Evolutionary conservation across 2,888 invertebrate species (phyloP), one percentile per base, ranked within the genome.

Genomic region (Scaptomyza reducta): DNA sequence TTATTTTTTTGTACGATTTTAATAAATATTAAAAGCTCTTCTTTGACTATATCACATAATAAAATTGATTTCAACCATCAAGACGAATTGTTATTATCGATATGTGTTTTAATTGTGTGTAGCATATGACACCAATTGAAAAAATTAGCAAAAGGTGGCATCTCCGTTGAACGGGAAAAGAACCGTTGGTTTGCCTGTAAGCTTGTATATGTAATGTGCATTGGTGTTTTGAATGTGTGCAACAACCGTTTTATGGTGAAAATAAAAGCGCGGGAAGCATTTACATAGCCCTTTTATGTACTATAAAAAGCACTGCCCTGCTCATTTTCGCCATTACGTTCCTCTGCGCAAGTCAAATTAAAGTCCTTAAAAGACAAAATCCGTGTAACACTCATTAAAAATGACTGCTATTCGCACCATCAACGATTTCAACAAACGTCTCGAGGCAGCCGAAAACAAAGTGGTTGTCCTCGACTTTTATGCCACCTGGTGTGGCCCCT

Each of bases 401-500:
- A 74, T 82, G 71, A n/a, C 70, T 1, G 13, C 27, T 22, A 51
- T 84, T 6, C 87, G 87, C 56, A 67, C 61, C 41, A 46, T 75
- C 18, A 71, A 44, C 41, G 84, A 85, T 33, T 85, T 69, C 27
- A 2, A 72, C 29, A 85, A 85, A n/a, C 82, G 78, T 55, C 6
- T 85, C 22, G 22, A 22, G 16, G 45, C 57, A 1, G 85, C 85
- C 5, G 72, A 65, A 0, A 29, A 67, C 6, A 72, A 83, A 33
- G 18, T 79, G 6, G 35, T 86, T 7, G 68, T 86, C 6, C 56
- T 86, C 5, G 88, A 86, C 11, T 86, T 86, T 35, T 86, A 73
- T 50, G 87, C 85, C 46, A 74, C 55, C 0, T 86, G 85, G 87
- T 86, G 85, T 50, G 74, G 70, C 0, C 87, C 82, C 27, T 85